phyloP scores from a whole-genome alignment of 2,888 invertebrate species.

The Keiferia lycopersicella region DNA sequence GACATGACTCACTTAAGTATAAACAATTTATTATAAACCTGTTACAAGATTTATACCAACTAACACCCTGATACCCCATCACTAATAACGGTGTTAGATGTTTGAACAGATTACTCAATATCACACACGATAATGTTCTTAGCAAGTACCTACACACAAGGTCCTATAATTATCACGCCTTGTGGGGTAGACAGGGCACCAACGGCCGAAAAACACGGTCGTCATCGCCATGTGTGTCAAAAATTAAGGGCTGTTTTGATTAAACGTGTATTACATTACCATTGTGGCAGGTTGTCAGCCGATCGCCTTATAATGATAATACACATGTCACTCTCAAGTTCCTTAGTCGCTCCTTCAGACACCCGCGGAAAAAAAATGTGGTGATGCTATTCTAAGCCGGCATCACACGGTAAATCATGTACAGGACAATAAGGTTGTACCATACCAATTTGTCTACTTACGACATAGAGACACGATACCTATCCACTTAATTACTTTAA shows the following conservation, averaged over 20 bases:
- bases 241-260: no score
- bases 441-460: constrained; percentile 44
- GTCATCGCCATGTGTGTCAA: no score
- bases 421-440: constrained; percentile 48
- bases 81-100: constrained; percentile 22
- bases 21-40: not conserved
- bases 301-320: no score
- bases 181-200: no score
- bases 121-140: constrained; percentile 17
- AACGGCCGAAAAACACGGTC: no score
- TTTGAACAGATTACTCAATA: constrained; percentile 27
- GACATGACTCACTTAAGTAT: no score
- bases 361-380: no score
- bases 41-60: not conserved
- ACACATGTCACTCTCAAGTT: no score
- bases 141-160: constrained; percentile 53
- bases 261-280: no score
- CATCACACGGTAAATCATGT: constrained; percentile 59
- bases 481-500: constrained; percentile 11
- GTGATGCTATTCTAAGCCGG: no score
- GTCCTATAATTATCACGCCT: constrained; percentile 56
- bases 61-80: constrained; percentile 11
- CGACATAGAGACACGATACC: constrained; percentile 35
- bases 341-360: no score
- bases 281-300: no score